Base-by-base conservation (phyloP, 2,797 vertebrate genomes). In the Intellagama lesueurii region DNA sequence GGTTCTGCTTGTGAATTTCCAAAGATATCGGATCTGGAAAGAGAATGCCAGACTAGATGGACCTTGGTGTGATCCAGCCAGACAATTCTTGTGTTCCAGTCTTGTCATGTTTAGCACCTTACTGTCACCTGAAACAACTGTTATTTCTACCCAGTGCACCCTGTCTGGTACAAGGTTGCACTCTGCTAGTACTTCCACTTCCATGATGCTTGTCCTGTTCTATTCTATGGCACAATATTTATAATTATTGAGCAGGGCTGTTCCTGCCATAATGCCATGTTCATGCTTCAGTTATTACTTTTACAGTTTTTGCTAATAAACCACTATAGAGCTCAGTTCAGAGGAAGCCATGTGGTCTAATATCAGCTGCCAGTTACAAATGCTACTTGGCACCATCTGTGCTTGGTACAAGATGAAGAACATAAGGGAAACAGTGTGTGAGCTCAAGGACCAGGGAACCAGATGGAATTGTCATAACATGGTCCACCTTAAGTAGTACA, bases 291-390 rank as follows among this genome's bases (percentile, higher is more conserved):
- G 0, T 72, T 77, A 91, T 89, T 91, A 72, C 52, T 84, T 87
- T 81, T 87, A 83, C 3, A 83, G 2, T 12, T 87, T 89, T 88
- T 85, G 79, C 73, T 92, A 91, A 88, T 88, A 91, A 90, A 94
- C 80, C 66, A 87, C 24, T 22, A 0, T 76, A 49, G 4, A 60
- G 79, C 56, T 81, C 0, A 75, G 87, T 76, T 73, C 78, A 80
- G 44, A 86, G 30, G 72, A 81, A 90, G 81, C 2, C 14, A 75
- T 19, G 49, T 84, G 87, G 79, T 91, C 12, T 66, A 87, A 73
- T 49, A 47, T 76, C 19, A 49, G 60, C 12, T 52, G 91, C 40
- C 66, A 91, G 89, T 82, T 81, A 69, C 5, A 40, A 30, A 7
- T 35, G 19, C 26, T 8, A 0, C 87, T 89, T 89, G 64, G 2